phyloP scores from a whole-genome alignment of 2,888 invertebrate genomes.

The Ferdinandea cuprea region DNA sequence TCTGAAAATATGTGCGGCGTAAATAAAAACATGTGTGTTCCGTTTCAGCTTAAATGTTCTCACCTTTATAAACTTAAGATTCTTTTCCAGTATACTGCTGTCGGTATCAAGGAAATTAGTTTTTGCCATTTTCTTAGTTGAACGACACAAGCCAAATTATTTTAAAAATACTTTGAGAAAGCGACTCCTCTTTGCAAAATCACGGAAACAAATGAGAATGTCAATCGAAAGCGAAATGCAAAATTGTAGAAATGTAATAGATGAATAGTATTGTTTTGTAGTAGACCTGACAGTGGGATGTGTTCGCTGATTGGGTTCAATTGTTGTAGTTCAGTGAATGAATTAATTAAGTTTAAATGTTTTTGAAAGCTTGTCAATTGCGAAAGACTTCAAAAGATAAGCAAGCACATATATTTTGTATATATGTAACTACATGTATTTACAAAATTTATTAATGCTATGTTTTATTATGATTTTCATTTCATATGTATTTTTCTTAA shows the following conservation, averaged over 20 bases:
- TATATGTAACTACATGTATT: too few relatives aligned
- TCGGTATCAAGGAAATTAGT: slow-evolving; percentile 86
- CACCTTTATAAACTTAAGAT: slow-evolving; percentile 83
- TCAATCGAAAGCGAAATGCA: slow-evolving; percentile 20
- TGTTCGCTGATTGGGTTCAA: slow-evolving; percentile 12
- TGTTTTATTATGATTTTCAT: too few relatives aligned
- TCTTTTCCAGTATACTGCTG: slow-evolving; percentile 85
- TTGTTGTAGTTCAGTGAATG: not conserved
- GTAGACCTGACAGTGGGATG: slow-evolving; percentile 9
- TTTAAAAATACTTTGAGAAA: slow-evolving; percentile 1
- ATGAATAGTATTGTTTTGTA: not conserved
- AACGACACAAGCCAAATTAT: not conserved
- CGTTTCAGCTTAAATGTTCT: slow-evolving; percentile 61
- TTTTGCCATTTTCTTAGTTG: slow-evolving; percentile 83
- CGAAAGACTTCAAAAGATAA: too few relatives aligned
- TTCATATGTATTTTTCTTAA: too few relatives aligned
- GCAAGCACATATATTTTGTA: too few relatives aligned
- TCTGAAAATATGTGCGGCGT: slow-evolving; percentile 81
- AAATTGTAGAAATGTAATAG: slow-evolving; percentile 25
- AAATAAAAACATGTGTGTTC: slow-evolving; percentile 1
- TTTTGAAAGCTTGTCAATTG: too few relatives aligned
- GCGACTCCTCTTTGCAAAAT: not conserved
- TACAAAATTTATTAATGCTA: too few relatives aligned
- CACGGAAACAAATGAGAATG: slow-evolving; percentile 49
- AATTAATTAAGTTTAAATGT: too few relatives aligned